Conservation (phyloP, 2,113 vertebrate genomes). For the Myotis lucifugus region DNA sequence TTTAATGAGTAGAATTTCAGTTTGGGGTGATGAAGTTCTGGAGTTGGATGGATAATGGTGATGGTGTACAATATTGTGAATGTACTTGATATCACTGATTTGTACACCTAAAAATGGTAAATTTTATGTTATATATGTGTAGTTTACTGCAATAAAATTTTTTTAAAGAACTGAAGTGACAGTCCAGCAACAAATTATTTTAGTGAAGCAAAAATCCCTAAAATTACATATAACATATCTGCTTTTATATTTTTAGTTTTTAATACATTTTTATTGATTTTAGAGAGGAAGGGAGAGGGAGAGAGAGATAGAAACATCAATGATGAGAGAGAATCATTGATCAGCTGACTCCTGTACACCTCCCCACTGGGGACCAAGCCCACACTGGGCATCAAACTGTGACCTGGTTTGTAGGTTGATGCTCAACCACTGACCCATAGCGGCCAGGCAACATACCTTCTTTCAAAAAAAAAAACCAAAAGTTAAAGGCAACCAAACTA, state of each 20-base stretch:
- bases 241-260: not conserved
- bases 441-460: not conserved
- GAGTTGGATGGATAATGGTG: not conserved
- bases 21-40: conserved; percentile 15
- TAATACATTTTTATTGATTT: too few species aligned
- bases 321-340: too few species aligned
- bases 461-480: not conserved
- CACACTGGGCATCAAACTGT: too few species aligned
- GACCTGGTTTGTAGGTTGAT: too few species aligned
- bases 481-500: not conserved
- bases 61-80: not conserved
- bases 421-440: too few species aligned
- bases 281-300: too few species aligned
- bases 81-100: not conserved
- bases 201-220: not conserved
- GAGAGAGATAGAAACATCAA: too few species aligned
- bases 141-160: not conserved
- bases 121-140: not conserved
- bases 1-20: not conserved
- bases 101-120: not conserved
- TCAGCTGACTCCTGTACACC: too few species aligned
- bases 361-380: too few species aligned
- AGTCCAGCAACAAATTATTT: not conserved
- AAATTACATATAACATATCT: not conserved
- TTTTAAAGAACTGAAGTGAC: conserved; percentile 3